Conservation (phyloP, 2,888 invertebrate genomes). For the Eupithecia inturbata region DNA sequence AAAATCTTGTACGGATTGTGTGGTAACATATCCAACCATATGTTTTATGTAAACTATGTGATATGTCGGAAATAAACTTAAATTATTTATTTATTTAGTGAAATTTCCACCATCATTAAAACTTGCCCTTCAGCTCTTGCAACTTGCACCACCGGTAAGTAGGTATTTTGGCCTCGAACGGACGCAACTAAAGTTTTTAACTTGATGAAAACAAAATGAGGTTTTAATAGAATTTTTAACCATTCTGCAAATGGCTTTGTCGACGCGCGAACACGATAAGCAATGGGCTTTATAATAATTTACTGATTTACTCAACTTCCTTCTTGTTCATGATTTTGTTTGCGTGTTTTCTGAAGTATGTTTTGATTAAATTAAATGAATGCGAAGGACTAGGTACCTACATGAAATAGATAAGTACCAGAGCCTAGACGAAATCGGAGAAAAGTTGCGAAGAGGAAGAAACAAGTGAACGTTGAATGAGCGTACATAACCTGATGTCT, state of each 20-base stretch:
- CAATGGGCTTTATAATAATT: constrained; percentile 32
- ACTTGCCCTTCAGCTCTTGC: constrained; percentile 11
- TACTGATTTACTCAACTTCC: constrained; percentile 30
- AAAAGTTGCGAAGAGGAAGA: neutral
- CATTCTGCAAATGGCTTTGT: constrained; percentile 48
- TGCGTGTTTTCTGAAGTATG: neutral
- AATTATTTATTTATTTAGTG: neutral
- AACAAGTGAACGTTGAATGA: neutral
- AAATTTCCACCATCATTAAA: neutral
- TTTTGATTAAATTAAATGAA: neutral
- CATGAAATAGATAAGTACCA: neutral
- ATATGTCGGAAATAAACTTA: neutral
- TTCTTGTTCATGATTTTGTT: constrained; percentile 8
- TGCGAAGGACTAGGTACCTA: neutral
- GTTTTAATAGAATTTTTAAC: constrained; percentile 69
- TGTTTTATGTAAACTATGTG: too few relatives aligned
- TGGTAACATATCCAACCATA: too few relatives aligned
- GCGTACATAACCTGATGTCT: neutral
- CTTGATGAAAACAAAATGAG: constrained; percentile 69
- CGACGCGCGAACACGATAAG: constrained; percentile 54
- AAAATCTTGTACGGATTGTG: neutral
- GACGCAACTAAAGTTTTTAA: constrained; percentile 64
- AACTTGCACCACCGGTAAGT: constrained; percentile 50
- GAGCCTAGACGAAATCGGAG: neutral
- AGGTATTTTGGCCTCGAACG: constrained; percentile 59